These are phyloP conservation scores for Carassius carassius DNA, from an alignment of 2,113 vertebrate species.

Conservation along the genomic window DNA sequence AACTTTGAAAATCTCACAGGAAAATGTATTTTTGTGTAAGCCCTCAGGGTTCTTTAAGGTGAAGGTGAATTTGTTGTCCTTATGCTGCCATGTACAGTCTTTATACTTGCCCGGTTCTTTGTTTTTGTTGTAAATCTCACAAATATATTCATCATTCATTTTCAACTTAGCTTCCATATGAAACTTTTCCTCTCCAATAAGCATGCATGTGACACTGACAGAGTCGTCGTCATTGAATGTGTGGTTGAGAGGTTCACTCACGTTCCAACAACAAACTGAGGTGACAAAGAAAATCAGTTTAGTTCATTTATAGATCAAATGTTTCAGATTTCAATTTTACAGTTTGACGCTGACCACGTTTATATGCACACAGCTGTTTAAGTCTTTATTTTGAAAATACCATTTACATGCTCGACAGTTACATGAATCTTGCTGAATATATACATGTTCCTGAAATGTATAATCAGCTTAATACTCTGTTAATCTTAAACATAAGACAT, in stretches of 20 bases:
- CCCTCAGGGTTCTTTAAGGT: conserved; percentile 14
- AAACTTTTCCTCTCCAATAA: fast-evolving
- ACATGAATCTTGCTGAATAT: not conserved
- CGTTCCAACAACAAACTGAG: not conserved
- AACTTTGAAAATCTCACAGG: not conserved
- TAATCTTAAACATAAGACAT: not conserved
- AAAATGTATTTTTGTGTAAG: not conserved
- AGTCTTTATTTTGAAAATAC: not conserved
- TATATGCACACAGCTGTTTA: not conserved
- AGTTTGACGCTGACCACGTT: not conserved
- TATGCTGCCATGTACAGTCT: not conserved
- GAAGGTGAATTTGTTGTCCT: conserved; percentile 26
- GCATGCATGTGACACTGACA: conserved; percentile 40
- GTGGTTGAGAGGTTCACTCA: conserved; percentile 12
- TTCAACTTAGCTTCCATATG: not conserved
- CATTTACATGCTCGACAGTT: not conserved
- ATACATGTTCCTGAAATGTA: not conserved
- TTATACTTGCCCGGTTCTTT: fast-evolving
- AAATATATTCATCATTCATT: not conserved
- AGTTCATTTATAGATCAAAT: conserved; percentile 1
- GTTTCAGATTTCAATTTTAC: not conserved
- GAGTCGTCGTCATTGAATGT: not conserved
- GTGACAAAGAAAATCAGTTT: not conserved
- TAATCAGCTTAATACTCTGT: not conserved
- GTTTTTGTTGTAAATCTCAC: not conserved